Evolutionary conservation across 2,113 vertebrate species (phyloP).

Genomic region (Eira barbara): DNA sequence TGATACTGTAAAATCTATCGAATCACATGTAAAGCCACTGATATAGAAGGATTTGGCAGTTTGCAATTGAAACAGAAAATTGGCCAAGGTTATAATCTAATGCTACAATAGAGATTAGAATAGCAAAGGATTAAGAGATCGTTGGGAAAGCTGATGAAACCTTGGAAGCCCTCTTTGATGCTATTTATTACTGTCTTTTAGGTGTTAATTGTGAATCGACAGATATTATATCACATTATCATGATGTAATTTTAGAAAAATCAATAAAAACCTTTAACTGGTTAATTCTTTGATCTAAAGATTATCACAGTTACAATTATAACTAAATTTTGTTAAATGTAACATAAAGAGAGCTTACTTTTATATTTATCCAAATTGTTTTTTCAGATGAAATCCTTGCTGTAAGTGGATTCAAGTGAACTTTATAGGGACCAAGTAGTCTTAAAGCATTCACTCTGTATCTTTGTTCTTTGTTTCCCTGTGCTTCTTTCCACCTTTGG

Average conservation of each 20-base stretch:
- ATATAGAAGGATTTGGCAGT: neutral
- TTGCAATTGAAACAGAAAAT: neutral
- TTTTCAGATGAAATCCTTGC: neutral
- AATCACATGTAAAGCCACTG: neutral
- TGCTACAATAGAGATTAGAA: neutral
- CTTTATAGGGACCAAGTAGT: neutral
- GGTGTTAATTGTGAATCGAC: neutral
- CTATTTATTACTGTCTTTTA: neutral
- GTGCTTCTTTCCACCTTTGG: neutral
- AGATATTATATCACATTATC: neutral
- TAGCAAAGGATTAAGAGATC: neutral
- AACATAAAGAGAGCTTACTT: neutral
- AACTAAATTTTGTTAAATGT: conserved; percentile 17
- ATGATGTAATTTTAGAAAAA: conserved; percentile 34
- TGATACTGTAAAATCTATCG: neutral
- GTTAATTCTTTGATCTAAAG: conserved; percentile 14
- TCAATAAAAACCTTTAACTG: neutral
- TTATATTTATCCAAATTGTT: neutral
- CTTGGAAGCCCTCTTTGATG: neutral
- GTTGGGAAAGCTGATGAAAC: neutral
- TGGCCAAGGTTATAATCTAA: neutral
- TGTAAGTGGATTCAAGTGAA: neutral
- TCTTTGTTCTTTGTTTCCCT: neutral
- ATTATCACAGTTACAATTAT: neutral
- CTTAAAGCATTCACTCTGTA: neutral